phyloP scores from a whole-genome alignment of 2,888 invertebrate species.

The Thymelicus acteon region DNA sequence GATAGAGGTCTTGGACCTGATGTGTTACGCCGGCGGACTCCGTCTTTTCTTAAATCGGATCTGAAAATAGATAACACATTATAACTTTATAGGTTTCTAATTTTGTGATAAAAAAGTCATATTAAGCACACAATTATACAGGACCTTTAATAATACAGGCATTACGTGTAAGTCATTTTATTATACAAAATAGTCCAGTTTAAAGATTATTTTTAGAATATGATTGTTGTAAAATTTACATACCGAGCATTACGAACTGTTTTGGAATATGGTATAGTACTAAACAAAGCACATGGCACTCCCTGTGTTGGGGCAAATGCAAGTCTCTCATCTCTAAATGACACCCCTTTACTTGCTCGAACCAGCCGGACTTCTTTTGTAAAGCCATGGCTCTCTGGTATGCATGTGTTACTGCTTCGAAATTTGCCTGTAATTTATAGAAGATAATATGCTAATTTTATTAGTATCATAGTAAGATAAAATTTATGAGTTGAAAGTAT shows the following conservation, averaged over 20 bases:
- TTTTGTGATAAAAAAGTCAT: too few species aligned
- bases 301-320: slow-evolving; percentile 91
- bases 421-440: slow-evolving; percentile 69
- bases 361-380: slow-evolving; percentile 85
- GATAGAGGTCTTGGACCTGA: slow-evolving; percentile 93
- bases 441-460: too few species aligned
- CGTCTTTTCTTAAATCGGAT: slow-evolving; percentile 88
- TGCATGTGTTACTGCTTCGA: slow-evolving; percentile 79
- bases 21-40: slow-evolving; percentile 90
- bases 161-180: too few species aligned
- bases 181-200: too few species aligned
- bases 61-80: slow-evolving; percentile 48
- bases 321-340: slow-evolving; percentile 91
- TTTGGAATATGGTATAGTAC: slow-evolving; percentile 93
- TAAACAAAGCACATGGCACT: slow-evolving; percentile 94
- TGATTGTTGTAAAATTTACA: slow-evolving; percentile 44
- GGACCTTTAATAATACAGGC: too few species aligned
- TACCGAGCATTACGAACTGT: slow-evolving; percentile 85
- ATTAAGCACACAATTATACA: too few species aligned
- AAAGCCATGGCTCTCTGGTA: slow-evolving; percentile 83
- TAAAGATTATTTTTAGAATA: too few species aligned
- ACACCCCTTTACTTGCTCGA: slow-evolving; percentile 86
- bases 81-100: neutral
- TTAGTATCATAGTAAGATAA: too few species aligned
- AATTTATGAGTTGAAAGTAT: too few species aligned